Evolutionary conservation across 2,113 vertebrate genomes (phyloP).

Genomic region (Neoarius graeffei): DNA sequence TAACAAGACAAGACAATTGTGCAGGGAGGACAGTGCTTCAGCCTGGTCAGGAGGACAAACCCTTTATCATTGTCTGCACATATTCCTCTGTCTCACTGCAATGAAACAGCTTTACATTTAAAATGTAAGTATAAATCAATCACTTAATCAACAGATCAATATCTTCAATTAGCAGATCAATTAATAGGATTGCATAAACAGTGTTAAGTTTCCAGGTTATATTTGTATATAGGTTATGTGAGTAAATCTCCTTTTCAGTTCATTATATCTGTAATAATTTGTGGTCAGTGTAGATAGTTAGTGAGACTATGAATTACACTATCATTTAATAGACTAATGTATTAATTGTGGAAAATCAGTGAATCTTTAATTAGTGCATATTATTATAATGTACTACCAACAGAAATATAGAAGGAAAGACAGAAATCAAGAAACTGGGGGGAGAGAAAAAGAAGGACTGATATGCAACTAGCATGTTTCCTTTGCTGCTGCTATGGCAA

Average conservation of each 20-base stretch:
- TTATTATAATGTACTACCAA: background rate
- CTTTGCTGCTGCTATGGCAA: conserved; percentile 12
- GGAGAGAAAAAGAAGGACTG: conserved; percentile 9
- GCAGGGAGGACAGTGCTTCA: background rate
- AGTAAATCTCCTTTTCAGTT: background rate
- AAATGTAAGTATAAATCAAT: background rate
- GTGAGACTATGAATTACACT: background rate
- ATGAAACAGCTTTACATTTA: background rate
- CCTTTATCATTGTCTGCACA: background rate
- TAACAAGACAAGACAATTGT: background rate
- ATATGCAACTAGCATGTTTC: conserved; percentile 12
- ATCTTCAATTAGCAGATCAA: background rate
- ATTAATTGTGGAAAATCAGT: background rate
- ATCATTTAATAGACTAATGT: background rate
- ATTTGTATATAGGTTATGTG: background rate
- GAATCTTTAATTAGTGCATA: background rate
- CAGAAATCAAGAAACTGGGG: background rate
- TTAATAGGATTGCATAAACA: background rate
- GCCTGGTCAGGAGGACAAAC: background rate
- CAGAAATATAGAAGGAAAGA: background rate
- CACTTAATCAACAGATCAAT: background rate
- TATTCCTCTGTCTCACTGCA: background rate
- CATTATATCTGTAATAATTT: background rate
- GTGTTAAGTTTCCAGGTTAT: background rate
- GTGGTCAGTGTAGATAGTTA: background rate